phyloP scores from a whole-genome alignment of 2,797 vertebrate genomes.

The Myripristis murdjan region DNA sequence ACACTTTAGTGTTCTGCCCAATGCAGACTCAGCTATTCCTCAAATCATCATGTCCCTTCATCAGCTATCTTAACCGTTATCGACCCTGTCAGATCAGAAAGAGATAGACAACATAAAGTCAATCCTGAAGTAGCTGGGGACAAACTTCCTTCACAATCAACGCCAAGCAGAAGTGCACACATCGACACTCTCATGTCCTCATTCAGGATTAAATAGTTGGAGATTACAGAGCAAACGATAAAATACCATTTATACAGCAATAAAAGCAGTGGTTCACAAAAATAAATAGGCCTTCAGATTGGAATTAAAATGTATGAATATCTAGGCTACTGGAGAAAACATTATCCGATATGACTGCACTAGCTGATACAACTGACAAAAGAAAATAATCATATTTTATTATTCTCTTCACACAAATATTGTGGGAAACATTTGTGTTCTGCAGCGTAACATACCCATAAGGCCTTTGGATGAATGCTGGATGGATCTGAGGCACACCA shows the following conservation, averaged over 20 bases:
- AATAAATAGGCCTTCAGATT: slow-evolving; percentile 19
- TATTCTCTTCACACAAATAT: slow-evolving; percentile 24
- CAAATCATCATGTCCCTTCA: slow-evolving; percentile 96
- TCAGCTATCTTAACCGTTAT: slow-evolving; percentile 98
- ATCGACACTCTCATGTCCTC: slow-evolving; percentile 73
- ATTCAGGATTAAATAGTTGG: slow-evolving; percentile 58
- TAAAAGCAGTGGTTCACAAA: slow-evolving; percentile 19
- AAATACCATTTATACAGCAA: slow-evolving; percentile 51
- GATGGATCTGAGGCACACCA: slow-evolving; percentile 96
- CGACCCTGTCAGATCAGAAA: slow-evolving; percentile 99
- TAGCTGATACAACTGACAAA: slow-evolving; percentile 5
- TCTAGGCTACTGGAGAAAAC: background rate
- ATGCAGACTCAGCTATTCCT: slow-evolving; percentile 98
- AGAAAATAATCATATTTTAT: background rate
- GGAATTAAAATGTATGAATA: background rate
- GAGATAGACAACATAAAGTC: slow-evolving; percentile 96
- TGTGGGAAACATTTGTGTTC: background rate
- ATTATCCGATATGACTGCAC: background rate
- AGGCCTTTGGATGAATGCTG: slow-evolving; percentile 97
- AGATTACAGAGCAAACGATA: slow-evolving; percentile 43
- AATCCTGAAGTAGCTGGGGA: slow-evolving; percentile 83
- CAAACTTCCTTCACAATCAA: slow-evolving; percentile 81
- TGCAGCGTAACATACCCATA: slow-evolving; percentile 91
- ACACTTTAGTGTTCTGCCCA: slow-evolving; percentile 92
- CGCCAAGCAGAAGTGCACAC: slow-evolving; percentile 81